Percentiles rank a stretch among this genome's conserved stretches.
Conservation (phyloP, 2,888 invertebrate species). For the Stenurella melanura region DNA sequence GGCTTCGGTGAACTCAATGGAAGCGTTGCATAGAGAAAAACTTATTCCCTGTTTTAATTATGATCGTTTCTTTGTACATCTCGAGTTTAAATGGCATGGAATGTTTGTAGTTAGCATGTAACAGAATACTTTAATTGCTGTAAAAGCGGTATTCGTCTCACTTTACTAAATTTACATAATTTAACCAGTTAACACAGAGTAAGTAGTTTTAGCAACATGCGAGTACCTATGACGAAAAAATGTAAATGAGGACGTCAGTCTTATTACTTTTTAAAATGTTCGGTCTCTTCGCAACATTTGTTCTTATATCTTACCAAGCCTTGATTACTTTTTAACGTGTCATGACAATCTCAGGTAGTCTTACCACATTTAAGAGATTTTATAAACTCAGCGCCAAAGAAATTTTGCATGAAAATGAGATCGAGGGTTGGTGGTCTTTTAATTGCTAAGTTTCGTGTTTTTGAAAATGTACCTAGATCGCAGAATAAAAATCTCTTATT, state of each 20-base stretch:
- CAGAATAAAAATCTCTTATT: too few relatives aligned
- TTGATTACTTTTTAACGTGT: too few relatives aligned
- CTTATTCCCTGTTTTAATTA: constrained; percentile 15
- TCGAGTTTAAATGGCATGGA: constrained; percentile 3
- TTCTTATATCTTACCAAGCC: too few relatives aligned
- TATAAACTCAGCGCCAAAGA: too few relatives aligned
- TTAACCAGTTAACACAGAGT: not conserved
- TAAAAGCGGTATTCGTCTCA: constrained; percentile 10
- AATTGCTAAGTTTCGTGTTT: too few relatives aligned
- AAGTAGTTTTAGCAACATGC: not conserved
- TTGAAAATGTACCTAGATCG: too few relatives aligned
- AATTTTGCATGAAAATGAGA: too few relatives aligned
- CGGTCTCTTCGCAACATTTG: too few relatives aligned
- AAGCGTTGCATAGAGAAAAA: constrained; percentile 1
- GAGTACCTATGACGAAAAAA: not conserved
- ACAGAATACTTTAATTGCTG: constrained; percentile 13
- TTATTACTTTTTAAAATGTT: not conserved
- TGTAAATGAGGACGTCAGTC: not conserved
- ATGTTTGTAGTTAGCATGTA: constrained; percentile 31
- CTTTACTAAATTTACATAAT: constrained; percentile 18
- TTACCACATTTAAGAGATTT: too few relatives aligned
- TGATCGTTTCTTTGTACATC: constrained; percentile 13
- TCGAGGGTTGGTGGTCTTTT: too few relatives aligned
- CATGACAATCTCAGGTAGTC: too few relatives aligned
- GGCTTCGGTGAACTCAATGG: constrained; percentile 5